Evolutionary conservation across 2,113 vertebrate species (phyloP), one percentile per base, ranked within the genome.

Genomic region (Cynocephalus volans): DNA sequence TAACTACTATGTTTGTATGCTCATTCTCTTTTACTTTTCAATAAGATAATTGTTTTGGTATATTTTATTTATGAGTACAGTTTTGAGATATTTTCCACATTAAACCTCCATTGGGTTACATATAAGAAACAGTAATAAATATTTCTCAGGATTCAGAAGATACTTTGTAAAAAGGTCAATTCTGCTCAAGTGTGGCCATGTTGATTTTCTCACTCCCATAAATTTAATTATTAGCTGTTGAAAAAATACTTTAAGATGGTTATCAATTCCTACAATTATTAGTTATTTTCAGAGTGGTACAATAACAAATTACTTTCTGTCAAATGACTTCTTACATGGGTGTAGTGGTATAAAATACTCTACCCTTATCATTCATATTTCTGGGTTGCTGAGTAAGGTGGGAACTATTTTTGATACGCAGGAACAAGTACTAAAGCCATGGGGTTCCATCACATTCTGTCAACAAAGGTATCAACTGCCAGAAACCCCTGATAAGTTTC

Each of bases 401-500:
- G 89, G 88, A 98, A 96, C 95, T 98, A 97, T 98, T 98, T 98
- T 89, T 98, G 95, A 82, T 97, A 93, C 96, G 97, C 8, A 18
- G 41, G 69, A 70, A 65, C 75, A 96, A 95, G 50, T 92, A 36
- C 76, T 94, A 41, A 36, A 50, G 64, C 90, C 64, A 28, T 41
- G 8, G 85, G 97, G 77, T 91, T 95, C 84, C 24, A 0, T 86
- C 65, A 28, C 82, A 36, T 97, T 94, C 97, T 98, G 96, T 98
- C 97, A 98, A 93, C 96, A 90, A 73, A 94, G 73, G 52, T 86
- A 80, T 95, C 96, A 97, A 41, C 76, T 93, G 33, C 48, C 50
- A 82, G 91, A 96, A 97, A 84, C 36, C 60, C 88, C 93, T 93
- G 96, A 93, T 97, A 54, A 97, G 95, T 92, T 85, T 36, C 90